Percentiles rank a stretch among this genome's conserved stretches.
phyloP scores from a whole-genome alignment of 2,113 vertebrate genomes.

The Typhlomys cinereus region DNA sequence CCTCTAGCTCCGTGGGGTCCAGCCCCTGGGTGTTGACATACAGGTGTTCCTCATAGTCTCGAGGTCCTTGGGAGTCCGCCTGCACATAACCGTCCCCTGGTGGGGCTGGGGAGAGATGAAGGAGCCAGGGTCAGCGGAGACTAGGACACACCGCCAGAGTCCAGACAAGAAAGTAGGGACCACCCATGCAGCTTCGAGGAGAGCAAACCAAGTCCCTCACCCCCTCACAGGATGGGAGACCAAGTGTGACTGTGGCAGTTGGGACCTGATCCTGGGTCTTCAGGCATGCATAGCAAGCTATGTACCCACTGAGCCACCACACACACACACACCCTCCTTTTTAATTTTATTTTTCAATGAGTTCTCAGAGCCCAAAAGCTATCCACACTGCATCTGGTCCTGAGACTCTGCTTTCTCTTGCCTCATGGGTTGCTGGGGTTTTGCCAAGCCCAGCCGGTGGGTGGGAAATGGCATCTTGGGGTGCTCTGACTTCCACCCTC shows the following conservation, averaged over 20 bases:
- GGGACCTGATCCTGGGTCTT: not conserved
- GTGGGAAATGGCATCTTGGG: not conserved
- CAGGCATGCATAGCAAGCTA: too few species aligned
- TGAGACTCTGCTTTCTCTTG: too few species aligned
- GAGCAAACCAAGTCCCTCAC: not conserved
- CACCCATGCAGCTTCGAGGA: too few species aligned
- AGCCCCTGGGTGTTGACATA: constrained; percentile 96
- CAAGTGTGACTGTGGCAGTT: not conserved
- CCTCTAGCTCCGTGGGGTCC: constrained; percentile 80
- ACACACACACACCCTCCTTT: too few species aligned
- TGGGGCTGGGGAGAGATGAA: constrained; percentile 69
- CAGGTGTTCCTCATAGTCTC: constrained; percentile 95
- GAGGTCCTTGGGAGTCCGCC: constrained; percentile 88
- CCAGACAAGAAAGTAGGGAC: fast-evolving
- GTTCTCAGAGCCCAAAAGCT: not conserved
- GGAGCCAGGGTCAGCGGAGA: fast-evolving
- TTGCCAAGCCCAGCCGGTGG: not conserved
- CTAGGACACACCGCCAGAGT: not conserved
- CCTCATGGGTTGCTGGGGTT: not conserved
- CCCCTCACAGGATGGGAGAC: too few species aligned
- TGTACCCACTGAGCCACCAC: too few species aligned
- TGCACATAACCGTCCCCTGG: constrained; percentile 92
- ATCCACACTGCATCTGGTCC: not conserved
- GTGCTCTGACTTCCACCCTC: not conserved
- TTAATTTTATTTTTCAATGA: not conserved